Conservation (phyloP, 1,140 invertebrate species). For the Formica exsecta region DNA sequence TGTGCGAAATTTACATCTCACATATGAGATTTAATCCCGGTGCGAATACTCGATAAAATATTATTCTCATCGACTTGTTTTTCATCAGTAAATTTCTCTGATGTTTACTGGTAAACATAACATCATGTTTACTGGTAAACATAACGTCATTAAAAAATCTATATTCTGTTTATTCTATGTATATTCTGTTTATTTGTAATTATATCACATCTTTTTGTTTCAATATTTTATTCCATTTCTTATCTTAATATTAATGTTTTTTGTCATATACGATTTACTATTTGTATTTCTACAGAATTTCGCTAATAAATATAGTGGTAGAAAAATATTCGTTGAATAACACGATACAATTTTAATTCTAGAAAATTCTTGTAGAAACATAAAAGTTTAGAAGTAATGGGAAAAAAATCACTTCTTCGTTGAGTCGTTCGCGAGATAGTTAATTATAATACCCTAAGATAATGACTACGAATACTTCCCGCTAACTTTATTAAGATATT, state of each 20-base stretch:
- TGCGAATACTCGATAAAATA: conserved; percentile 10
- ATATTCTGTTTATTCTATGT: conserved; percentile 15
- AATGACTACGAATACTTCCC: conserved; percentile 56
- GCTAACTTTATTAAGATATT: conserved; percentile 60
- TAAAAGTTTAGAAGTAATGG: neutral
- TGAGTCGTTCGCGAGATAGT: conserved; percentile 38
- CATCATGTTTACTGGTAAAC: neutral
- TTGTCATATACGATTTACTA: neutral
- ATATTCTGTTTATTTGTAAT: conserved; percentile 29
- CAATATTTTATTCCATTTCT: neutral
- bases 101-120: neutral
- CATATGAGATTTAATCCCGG: conserved; percentile 62
- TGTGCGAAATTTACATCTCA: conserved; percentile 33
- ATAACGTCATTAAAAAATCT: neutral
- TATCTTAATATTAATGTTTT: neutral
- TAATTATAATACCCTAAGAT: conserved; percentile 55
- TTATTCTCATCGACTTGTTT: conserved; percentile 10
- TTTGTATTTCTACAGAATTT: neutral
- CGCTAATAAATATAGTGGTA: neutral
- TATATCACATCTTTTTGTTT: conserved; percentile 42
- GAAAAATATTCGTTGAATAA: neutral
- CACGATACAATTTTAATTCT: neutral
- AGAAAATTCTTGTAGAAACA: neutral
- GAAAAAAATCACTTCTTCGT: conserved; percentile 37
- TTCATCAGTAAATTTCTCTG: neutral